A percentile compares a stretch with the other conserved stretches of the same genome.
These are phyloP conservation scores for Psittacula derbiana DNA, from an alignment of 2,797 vertebrate genomes.

Conservation along the genomic window DNA sequence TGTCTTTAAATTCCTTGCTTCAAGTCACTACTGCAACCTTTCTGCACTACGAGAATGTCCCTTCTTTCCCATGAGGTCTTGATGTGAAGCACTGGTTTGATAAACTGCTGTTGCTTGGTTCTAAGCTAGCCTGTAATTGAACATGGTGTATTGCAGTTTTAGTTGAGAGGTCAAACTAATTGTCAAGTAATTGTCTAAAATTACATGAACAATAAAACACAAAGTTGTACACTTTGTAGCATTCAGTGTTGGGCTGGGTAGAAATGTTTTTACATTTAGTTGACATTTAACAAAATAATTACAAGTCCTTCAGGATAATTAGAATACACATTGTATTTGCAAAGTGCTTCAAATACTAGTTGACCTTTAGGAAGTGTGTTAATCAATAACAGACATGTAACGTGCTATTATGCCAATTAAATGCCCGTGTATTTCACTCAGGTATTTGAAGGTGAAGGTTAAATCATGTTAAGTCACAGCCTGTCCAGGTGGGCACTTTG, in stretches of 20 bases:
- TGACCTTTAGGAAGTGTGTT: constrained; percentile 63
- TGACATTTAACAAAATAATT: constrained; percentile 71
- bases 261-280: constrained; percentile 62
- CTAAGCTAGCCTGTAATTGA: background rate
- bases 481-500: background rate
- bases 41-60: background rate
- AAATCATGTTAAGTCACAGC: constrained; percentile 17
- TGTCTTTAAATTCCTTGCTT: background rate
- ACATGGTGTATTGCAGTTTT: background rate
- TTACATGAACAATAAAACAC: constrained; percentile 25
- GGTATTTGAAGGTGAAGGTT: constrained; percentile 36
- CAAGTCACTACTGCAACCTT: background rate
- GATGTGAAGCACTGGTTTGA: background rate
- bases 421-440: background rate
- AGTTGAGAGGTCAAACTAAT: constrained; percentile 38
- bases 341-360: constrained; percentile 54
- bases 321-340: constrained; percentile 35
- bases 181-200: constrained; percentile 52
- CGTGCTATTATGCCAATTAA: constrained; percentile 49
- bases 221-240: constrained; percentile 9
- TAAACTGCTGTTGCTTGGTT: background rate
- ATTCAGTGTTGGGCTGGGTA: background rate
- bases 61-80: background rate
- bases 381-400: constrained; percentile 64
- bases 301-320: constrained; percentile 53